Conservation (phyloP, 2,797 vertebrate species). For the Podarcis siculus region DNA sequence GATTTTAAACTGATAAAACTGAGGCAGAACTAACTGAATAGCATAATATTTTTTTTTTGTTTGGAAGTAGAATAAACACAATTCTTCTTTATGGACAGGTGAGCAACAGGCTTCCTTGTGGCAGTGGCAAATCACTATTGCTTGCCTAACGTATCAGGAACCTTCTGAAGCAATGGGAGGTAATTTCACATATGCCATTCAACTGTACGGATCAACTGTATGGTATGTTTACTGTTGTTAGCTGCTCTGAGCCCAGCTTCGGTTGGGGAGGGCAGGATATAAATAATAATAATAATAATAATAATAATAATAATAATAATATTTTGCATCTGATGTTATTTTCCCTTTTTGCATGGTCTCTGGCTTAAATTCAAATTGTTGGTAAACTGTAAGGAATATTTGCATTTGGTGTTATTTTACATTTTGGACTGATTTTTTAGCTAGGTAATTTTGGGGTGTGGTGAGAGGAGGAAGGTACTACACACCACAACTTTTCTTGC, state of each 20-base stretch:
- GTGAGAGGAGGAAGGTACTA: not conserved
- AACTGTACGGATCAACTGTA: not conserved
- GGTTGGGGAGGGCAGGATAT: too few relatives aligned
- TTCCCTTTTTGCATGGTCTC: too few relatives aligned
- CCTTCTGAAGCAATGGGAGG: not conserved
- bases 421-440: not conserved
- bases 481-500: too few relatives aligned
- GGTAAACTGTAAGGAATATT: not conserved
- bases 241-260: too few relatives aligned
- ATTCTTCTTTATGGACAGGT: constrained; percentile 12
- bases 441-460: not conserved
- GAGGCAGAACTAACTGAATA: constrained; percentile 11
- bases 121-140: not conserved
- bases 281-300: too few relatives aligned
- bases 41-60: not conserved
- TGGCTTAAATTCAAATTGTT: not conserved
- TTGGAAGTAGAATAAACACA: not conserved
- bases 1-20: not conserved
- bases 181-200: not conserved
- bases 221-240: not conserved
- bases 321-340: not conserved
- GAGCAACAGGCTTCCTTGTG: not conserved
- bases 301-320: too few relatives aligned
- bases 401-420: not conserved
- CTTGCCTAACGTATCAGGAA: not conserved